Evolutionary conservation across 2,113 vertebrate species (phyloP).

Genomic region (Etheostoma spectabile): DNA sequence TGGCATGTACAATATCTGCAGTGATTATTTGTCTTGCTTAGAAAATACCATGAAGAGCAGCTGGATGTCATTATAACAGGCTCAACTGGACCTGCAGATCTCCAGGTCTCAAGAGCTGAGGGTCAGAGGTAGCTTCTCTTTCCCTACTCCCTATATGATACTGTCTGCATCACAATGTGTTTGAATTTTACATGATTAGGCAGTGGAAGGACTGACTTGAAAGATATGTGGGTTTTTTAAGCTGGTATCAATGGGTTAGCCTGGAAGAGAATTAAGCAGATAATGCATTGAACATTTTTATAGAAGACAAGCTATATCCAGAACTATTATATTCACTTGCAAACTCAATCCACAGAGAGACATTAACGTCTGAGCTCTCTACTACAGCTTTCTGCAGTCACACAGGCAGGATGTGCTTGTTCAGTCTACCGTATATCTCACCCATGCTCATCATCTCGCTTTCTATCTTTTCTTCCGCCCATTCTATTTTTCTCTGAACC

Average conservation of each 20-base stretch:
- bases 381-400: conserved; percentile 6
- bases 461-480: conserved; percentile 13
- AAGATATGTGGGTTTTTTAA: not conserved
- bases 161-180: not conserved
- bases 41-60: conserved; percentile 13
- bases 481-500: conserved; percentile 24
- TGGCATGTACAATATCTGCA: conserved; percentile 5
- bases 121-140: conserved; percentile 22
- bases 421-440: conserved; percentile 23
- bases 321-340: conserved; percentile 15
- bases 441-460: conserved; percentile 22
- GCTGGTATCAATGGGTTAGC: not conserved
- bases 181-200: not conserved
- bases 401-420: not conserved
- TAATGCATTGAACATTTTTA: conserved; percentile 28
- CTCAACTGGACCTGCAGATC: not conserved
- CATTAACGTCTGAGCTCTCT: conserved; percentile 19
- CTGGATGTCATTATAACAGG: not conserved
- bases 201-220: not conserved
- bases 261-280: conserved; percentile 1
- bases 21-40: not conserved
- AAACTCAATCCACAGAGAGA: conserved; percentile 29
- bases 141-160: not conserved
- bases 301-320: not conserved
- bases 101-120: conserved; percentile 6